Evolutionary conservation across 2,888 invertebrate species (phyloP).

Genomic region (Acholoe squamosa): DNA sequence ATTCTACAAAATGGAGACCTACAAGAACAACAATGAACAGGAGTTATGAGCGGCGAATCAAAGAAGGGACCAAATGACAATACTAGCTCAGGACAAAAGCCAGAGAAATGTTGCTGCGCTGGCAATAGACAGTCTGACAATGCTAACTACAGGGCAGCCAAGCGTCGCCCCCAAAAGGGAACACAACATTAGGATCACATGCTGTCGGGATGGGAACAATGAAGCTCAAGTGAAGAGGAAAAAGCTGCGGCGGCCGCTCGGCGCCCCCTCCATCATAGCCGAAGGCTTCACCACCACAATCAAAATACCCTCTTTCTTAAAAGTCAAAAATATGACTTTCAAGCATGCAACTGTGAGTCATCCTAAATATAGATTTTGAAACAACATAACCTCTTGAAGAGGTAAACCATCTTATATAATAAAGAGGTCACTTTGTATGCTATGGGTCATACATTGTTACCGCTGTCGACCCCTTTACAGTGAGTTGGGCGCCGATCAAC

Average conservation of each 20-base stretch:
- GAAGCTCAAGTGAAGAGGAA: conserved; percentile 28
- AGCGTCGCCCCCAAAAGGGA: neutral
- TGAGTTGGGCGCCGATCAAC: too few relatives aligned
- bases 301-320: too few relatives aligned
- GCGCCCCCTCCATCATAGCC: neutral
- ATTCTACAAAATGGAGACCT: neutral
- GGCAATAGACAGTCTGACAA: neutral
- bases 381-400: neutral
- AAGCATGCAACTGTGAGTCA: too few relatives aligned
- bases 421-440: too few relatives aligned
- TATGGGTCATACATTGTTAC: too few relatives aligned
- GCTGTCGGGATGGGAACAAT: conserved; percentile 27
- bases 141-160: conserved; percentile 32
- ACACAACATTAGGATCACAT: conserved; percentile 11
- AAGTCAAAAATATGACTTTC: too few relatives aligned
- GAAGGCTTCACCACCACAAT: neutral
- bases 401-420: too few relatives aligned
- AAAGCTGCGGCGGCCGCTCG: conserved; percentile 11
- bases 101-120: conserved; percentile 23
- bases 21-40: conserved; percentile 14
- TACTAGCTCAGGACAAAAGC: conserved; percentile 8
- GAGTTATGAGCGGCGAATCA: conserved; percentile 41
- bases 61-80: conserved; percentile 4
- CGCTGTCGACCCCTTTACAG: too few relatives aligned
- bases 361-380: neutral